These are phyloP conservation scores for Heliconius hewitsoni DNA, from an alignment of 1,140 invertebrate genomes.

Conservation along the genomic window DNA sequence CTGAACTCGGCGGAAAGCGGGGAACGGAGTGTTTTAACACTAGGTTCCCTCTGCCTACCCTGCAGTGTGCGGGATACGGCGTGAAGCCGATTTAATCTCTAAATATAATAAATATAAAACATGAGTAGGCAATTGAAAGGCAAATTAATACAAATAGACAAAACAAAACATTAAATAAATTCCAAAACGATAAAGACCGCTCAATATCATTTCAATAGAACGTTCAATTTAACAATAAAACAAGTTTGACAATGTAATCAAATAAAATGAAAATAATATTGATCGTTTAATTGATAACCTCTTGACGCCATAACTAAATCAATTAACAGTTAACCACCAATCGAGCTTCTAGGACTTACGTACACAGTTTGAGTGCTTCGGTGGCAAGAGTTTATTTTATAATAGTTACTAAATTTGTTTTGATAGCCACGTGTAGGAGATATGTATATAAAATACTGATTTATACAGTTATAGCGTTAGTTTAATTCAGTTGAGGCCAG, in stretches of 20 bases:
- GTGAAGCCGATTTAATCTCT: too few relatives aligned
- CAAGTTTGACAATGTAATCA: background rate
- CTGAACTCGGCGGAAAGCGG: too few relatives aligned
- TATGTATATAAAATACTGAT: background rate
- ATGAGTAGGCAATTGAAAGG: too few relatives aligned
- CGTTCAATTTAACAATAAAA: background rate
- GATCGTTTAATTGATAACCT: conserved; percentile 1
- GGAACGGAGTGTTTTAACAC: too few relatives aligned
- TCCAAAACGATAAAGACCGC: background rate
- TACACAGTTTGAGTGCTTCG: conserved; percentile 6
- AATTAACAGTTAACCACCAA: background rate
- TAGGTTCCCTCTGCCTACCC: too few relatives aligned
- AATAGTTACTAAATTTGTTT: conserved; percentile 7
- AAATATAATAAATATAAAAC: too few relatives aligned
- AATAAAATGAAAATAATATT: conserved; percentile 2
- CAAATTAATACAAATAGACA: background rate
- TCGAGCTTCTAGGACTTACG: conserved; percentile 10
- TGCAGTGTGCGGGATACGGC: too few relatives aligned
- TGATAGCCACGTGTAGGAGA: background rate
- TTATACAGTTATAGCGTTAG: too few relatives aligned
- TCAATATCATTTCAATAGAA: background rate
- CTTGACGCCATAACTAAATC: background rate
- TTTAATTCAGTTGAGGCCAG: too few relatives aligned
- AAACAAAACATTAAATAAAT: background rate
- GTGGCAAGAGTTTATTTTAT: background rate